Evolutionary conservation across 2,888 invertebrate species (phyloP).

Genomic region (Megamerina dolium): DNA sequence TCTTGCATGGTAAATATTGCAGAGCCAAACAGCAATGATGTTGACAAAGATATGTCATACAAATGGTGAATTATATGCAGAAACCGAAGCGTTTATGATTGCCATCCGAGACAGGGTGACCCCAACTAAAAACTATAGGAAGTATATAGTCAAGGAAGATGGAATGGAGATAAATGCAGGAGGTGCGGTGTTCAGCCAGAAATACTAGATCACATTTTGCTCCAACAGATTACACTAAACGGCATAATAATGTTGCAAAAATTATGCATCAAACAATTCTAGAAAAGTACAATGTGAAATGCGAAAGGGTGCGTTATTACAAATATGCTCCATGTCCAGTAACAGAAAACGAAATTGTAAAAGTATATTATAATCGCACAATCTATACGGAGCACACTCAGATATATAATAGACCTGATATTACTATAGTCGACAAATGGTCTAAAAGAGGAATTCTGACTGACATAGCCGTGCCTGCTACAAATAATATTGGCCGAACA

Average conservation of each 20-base stretch:
- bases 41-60: no score
- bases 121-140: slow-evolving; percentile 10
- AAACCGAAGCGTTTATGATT: slow-evolving; percentile 8
- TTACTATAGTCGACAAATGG: not conserved
- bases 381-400: not conserved
- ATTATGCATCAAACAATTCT: not conserved
- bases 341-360: not conserved
- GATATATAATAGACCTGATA: not conserved
- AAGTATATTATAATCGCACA: not conserved
- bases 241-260: no score
- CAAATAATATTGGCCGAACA: not conserved
- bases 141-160: not conserved
- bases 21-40: no score
- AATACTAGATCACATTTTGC: no score
- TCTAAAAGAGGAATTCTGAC: not conserved
- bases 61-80: slow-evolving; percentile 7
- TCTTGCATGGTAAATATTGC: no score
- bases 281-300: not conserved
- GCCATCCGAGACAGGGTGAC: slow-evolving; percentile 7
- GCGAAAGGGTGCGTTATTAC: not conserved
- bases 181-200: not conserved
- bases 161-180: not conserved
- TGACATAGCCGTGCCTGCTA: not conserved
- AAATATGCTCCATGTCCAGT: not conserved
- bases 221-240: not conserved